Conservation (phyloP, 2,113 vertebrate genomes). For the Pelusios castaneus region DNA sequence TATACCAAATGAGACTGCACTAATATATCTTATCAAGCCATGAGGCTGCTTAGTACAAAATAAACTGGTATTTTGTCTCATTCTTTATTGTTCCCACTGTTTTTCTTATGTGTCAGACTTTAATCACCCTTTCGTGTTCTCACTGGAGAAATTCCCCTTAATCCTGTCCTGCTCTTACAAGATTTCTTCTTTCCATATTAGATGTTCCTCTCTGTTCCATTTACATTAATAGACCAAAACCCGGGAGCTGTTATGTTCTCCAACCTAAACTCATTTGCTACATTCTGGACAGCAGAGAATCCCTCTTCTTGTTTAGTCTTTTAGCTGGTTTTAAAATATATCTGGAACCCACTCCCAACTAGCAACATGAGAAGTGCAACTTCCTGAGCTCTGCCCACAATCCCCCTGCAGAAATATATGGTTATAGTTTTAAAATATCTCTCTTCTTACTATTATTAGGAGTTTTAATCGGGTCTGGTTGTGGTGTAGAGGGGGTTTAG, state of each 20-base stretch:
- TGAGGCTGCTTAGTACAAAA: background rate
- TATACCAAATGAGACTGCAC: background rate
- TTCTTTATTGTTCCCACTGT: background rate
- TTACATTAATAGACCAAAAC: background rate
- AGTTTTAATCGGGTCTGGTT: conserved; percentile 4
- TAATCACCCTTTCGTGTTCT: background rate
- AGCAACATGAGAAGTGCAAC: background rate
- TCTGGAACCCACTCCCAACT: conserved; percentile 16
- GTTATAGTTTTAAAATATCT: background rate
- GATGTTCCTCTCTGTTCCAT: background rate
- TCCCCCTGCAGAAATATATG: background rate
- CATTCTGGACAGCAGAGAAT: background rate
- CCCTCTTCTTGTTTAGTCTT: background rate
- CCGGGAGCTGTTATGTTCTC: background rate
- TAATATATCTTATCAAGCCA: background rate
- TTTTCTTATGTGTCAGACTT: background rate
- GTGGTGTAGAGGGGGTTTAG: background rate
- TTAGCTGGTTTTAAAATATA: background rate
- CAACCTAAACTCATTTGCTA: background rate
- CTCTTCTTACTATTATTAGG: background rate
- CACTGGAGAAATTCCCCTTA: background rate
- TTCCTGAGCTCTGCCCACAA: background rate
- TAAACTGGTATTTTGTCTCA: background rate
- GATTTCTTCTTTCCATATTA: background rate
- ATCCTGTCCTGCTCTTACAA: background rate